Evolutionary conservation across 2,113 vertebrate species (phyloP), one percentile per base, ranked within the genome.

Genomic region (Microtus richardsoni): DNA sequence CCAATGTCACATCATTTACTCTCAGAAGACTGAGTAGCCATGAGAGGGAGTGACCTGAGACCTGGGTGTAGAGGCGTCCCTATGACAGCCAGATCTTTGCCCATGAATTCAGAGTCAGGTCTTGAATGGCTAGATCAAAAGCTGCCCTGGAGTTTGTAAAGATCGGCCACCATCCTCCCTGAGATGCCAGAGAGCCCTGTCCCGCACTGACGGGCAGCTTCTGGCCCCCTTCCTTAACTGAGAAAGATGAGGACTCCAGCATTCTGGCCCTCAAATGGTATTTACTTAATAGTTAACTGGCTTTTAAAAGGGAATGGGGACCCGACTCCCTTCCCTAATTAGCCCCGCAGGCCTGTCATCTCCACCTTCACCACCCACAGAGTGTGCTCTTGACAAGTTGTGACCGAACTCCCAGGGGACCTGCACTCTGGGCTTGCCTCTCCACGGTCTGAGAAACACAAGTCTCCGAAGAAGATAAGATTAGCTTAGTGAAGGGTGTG

Each of bases 401-500:
- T n/a, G 39, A 52, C 88, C 36, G 17, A 33, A 3, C 19, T 30
- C 44, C 47, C 33, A 3, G 1, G 47, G 39, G 41, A 14, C 73
- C 52, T 1, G 1, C 10, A 64, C 26, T 28, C 33, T 0, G 82
- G 60, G 39, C 79, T 91, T 33, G 36, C 39, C 80, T 83, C 82
- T 88, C 52, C 2, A 58, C 0, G 5, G 66, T 47, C 62, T n/a
- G 47, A 85, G 4, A 80, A 78, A 62, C 73, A 4, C 64, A 49
- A 1, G 39, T 77, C 49, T 70, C 93, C 66, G 22, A 60, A 66
- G 60, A 82, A 68, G 68, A 49, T 16, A 80, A 7, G 14, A 70
- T 60, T 13, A 22, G 3, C n/a, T 44, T 44, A 0, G 0, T 8
- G 52, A 22, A 44, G 49, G 73, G 36, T 1, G 9, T 8, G 49